Percentiles rank a stretch among this genome's conserved stretches.
phyloP scores from a whole-genome alignment of 2,113 vertebrate genomes.

The Amphiprion ocellaris region DNA sequence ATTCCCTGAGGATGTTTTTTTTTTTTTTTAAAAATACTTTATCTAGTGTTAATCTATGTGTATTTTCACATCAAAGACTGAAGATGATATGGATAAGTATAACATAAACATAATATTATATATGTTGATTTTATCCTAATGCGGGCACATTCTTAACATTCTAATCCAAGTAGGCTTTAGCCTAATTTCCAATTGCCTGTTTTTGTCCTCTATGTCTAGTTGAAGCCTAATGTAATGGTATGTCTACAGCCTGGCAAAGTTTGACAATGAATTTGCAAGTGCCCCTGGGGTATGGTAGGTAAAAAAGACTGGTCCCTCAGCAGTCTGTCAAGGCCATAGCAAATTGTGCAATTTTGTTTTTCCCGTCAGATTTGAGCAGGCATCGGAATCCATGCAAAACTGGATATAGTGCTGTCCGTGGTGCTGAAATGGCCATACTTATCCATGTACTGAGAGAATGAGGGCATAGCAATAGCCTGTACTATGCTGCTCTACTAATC shows the following conservation, averaged over 20 bases:
- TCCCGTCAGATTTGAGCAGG: neutral
- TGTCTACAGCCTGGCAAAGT: conserved; percentile 25
- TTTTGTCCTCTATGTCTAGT: conserved; percentile 43
- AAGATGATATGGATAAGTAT: neutral
- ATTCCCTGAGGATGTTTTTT: conserved; percentile 17
- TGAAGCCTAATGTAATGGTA: conserved; percentile 7
- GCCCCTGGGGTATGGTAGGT: conserved; percentile 12
- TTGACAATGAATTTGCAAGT: conserved; percentile 29
- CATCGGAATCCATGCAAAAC: neutral
- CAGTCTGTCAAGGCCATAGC: neutral
- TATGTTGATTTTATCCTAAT: neutral
- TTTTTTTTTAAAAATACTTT: too few relatives aligned
- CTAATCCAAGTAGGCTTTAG: neutral
- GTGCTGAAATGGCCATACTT: conserved; percentile 58
- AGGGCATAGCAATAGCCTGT: neutral
- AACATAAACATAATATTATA: too few relatives aligned
- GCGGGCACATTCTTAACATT: neutral
- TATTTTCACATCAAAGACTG: neutral
- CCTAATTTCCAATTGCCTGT: conserved; percentile 10
- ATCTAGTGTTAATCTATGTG: neutral
- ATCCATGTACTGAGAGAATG: neutral
- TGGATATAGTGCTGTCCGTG: conserved; percentile 59
- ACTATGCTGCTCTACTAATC: conserved; percentile 1
- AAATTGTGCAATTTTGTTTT: neutral
- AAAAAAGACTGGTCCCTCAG: conserved; percentile 28